Evolutionary conservation across 2,888 invertebrate species (phyloP).

Genomic region (Nasonovia ribisnigri): DNA sequence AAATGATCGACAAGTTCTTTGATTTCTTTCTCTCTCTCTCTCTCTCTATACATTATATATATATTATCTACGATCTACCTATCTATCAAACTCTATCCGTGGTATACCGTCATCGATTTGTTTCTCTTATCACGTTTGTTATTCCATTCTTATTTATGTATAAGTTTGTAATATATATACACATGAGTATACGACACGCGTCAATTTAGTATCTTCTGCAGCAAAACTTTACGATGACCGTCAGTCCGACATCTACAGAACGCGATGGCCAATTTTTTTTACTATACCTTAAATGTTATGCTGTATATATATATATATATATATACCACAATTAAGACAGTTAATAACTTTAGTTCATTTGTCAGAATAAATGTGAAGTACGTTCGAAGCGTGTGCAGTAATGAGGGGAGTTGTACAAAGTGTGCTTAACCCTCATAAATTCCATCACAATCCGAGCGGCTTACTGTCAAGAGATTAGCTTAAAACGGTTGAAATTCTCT

Average conservation of each 20-base stretch:
- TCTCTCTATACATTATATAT: no score
- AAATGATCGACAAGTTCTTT: background rate
- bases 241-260: background rate
- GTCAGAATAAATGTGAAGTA: constrained; percentile 19
- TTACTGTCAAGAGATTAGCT: constrained; percentile 52
- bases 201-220: background rate
- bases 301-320: background rate
- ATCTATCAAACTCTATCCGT: background rate
- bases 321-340: constrained; percentile 14
- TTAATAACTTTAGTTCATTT: constrained; percentile 26
- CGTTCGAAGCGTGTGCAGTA: constrained; percentile 13
- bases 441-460: constrained; percentile 40
- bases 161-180: background rate
- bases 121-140: background rate
- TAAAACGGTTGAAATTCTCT: constrained; percentile 30
- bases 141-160: background rate
- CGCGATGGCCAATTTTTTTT: background rate
- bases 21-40: background rate
- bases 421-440: constrained; percentile 42
- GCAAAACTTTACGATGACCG: background rate
- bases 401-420: constrained; percentile 45
- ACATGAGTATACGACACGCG: background rate
- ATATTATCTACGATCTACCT: no score
- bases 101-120: background rate
- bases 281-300: background rate